Evolutionary conservation across 2,888 invertebrate species (phyloP).

Genomic region (Mesodorylaimus sp.): DNA sequence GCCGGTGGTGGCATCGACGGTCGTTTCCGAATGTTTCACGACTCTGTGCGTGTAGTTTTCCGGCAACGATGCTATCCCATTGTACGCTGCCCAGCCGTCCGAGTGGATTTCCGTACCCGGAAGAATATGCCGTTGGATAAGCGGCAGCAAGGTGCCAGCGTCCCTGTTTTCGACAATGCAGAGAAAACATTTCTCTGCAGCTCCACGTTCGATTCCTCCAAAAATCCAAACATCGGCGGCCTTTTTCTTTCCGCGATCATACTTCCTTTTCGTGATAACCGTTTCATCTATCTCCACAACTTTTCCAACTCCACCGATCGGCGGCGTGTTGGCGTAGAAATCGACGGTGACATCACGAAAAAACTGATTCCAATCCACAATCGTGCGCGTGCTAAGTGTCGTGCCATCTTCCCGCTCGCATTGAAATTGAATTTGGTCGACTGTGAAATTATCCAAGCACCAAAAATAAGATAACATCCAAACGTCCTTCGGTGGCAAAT

Average conservation of each 20-base stretch:
- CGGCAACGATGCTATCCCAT: background rate
- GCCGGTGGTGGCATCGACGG: too few relatives aligned
- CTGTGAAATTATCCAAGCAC: too few relatives aligned
- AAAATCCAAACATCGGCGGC: conserved; percentile 14
- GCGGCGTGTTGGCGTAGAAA: too few relatives aligned
- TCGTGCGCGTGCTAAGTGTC: too few relatives aligned
- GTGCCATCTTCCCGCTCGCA: too few relatives aligned
- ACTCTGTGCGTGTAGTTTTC: background rate
- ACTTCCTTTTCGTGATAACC: conserved; percentile 7
- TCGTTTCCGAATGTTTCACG: background rate
- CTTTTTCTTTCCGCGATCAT: conserved; percentile 9
- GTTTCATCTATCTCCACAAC: conserved; percentile 2
- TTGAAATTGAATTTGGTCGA: too few relatives aligned
- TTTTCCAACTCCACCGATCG: background rate
- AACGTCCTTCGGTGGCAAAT: too few relatives aligned
- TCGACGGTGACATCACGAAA: too few relatives aligned
- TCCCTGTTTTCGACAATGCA: conserved; percentile 7
- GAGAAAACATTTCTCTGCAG: conserved; percentile 11
- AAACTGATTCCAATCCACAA: too few relatives aligned
- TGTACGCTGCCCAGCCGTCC: conserved; percentile 1
- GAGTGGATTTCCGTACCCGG: conserved; percentile 15
- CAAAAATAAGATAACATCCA: too few relatives aligned
- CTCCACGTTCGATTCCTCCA: conserved; percentile 11
- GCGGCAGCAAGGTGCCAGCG: conserved; percentile 9
- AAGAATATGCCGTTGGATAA: conserved; percentile 15